These are phyloP conservation scores for Drosophila macrospina DNA, from an alignment of 2,888 invertebrate genomes.

Conservation along the genomic window DNA sequence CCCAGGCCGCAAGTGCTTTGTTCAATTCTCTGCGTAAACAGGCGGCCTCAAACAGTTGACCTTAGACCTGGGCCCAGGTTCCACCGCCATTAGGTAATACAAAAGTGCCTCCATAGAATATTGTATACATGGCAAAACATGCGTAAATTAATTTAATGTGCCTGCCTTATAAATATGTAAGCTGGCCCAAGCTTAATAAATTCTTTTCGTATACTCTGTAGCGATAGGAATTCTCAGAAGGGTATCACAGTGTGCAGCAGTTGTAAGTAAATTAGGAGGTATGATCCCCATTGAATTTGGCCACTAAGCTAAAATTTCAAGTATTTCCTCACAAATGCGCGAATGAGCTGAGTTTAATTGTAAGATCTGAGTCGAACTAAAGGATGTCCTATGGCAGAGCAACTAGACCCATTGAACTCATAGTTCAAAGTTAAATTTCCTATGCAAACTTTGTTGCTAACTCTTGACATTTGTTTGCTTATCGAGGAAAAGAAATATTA, in stretches of 20 bases:
- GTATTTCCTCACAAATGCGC: no score
- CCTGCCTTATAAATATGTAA: slow-evolving; percentile 80
- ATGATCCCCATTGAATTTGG: neutral
- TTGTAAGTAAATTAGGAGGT: neutral
- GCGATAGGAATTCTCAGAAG: neutral
- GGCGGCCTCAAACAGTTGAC: slow-evolving; percentile 15
- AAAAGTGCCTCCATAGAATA: slow-evolving; percentile 34
- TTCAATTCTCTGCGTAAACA: slow-evolving; percentile 9
- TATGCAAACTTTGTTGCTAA: neutral
- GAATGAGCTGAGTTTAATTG: no score
- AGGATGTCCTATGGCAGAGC: neutral
- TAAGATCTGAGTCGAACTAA: neutral
- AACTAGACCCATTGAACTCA: no score
- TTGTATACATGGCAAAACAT: slow-evolving; percentile 67
- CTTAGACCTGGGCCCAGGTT: slow-evolving; percentile 7
- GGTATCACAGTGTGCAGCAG: neutral
- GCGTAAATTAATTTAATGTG: slow-evolving; percentile 81
- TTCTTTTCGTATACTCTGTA: slow-evolving; percentile 52
- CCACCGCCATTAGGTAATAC: slow-evolving; percentile 28
- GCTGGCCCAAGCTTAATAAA: slow-evolving; percentile 70
- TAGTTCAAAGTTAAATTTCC: neutral
- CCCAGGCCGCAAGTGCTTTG: slow-evolving; percentile 25
- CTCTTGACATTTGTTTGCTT: neutral
- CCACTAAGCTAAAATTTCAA: no score
- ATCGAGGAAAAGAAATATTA: neutral